These are phyloP conservation scores for Gallinago nigripennis DNA, from an alignment of 2,797 vertebrate genomes.

Conservation along the genomic window DNA sequence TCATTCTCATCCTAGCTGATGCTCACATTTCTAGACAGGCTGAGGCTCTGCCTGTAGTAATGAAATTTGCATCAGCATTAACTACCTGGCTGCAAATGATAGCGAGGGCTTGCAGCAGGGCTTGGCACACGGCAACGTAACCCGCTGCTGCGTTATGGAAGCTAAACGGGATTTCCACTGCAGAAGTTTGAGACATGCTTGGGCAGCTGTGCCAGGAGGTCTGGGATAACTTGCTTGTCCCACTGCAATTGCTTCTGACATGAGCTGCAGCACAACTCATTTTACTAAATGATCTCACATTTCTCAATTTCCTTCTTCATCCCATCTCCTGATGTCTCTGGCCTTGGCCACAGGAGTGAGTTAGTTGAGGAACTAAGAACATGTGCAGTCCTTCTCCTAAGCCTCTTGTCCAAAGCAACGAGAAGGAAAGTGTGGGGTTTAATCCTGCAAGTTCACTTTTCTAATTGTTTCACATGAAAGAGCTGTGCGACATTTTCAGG, in stretches of 20 bases:
- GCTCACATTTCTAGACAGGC: background rate
- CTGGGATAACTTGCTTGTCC: background rate
- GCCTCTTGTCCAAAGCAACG: background rate
- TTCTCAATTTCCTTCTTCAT: background rate
- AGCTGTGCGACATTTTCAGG: background rate
- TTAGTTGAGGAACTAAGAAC: background rate
- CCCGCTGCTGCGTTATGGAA: accelerated
- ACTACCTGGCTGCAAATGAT: background rate
- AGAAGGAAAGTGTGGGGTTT: background rate
- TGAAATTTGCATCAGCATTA: background rate
- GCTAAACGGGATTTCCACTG: background rate
- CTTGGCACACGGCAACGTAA: background rate
- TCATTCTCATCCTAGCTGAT: background rate
- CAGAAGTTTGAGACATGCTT: accelerated
- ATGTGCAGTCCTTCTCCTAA: background rate
- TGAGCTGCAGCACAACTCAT: background rate
- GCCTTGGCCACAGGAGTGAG: background rate
- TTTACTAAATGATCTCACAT: background rate
- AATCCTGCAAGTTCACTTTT: background rate
- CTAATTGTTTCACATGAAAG: background rate
- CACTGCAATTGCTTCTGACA: background rate
- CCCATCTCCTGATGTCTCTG: background rate
- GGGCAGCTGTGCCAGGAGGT: background rate
- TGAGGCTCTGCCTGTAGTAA: background rate
- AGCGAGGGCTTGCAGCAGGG: background rate